Evolutionary conservation across 2,797 vertebrate genomes (phyloP).

Genomic region (Chloroceryle inda): DNA sequence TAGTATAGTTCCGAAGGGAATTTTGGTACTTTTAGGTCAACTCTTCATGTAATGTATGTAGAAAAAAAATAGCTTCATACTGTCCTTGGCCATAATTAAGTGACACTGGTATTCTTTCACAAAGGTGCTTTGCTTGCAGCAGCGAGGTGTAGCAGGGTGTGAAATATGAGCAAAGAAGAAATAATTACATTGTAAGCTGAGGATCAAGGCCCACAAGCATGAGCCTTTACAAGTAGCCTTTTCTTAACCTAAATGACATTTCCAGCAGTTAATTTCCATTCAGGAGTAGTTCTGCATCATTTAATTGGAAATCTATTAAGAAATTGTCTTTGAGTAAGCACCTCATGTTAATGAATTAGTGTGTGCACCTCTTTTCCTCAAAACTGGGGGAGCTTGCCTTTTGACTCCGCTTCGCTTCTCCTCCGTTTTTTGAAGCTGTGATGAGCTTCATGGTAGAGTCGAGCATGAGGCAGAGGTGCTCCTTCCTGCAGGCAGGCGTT

Average conservation of each 20-base stretch:
- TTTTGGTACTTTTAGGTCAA: constrained; percentile 1
- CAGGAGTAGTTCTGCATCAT: not conserved
- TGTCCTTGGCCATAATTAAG: not conserved
- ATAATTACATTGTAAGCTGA: not conserved
- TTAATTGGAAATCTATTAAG: not conserved
- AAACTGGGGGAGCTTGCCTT: rapidly evolving
- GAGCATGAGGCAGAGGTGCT: not conserved
- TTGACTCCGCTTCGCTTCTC: not conserved
- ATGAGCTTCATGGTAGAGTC: not conserved
- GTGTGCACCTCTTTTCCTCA: rapidly evolving
- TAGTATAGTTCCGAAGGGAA: not conserved
- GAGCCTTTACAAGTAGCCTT: not conserved
- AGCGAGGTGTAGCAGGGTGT: not conserved
- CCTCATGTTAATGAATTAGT: not conserved
- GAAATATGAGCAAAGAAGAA: not conserved
- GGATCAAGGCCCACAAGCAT: not conserved
- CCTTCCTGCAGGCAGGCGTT: not conserved
- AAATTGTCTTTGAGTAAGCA: not conserved
- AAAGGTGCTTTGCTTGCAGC: not conserved
- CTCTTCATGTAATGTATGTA: not conserved
- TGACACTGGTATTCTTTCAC: not conserved
- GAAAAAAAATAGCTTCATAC: not conserved
- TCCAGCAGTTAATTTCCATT: not conserved
- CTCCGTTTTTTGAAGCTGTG: rapidly evolving
- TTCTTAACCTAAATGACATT: not conserved